Evolutionary conservation across 2,888 invertebrate genomes (phyloP).

Genomic region (Resseliella maxima): DNA sequence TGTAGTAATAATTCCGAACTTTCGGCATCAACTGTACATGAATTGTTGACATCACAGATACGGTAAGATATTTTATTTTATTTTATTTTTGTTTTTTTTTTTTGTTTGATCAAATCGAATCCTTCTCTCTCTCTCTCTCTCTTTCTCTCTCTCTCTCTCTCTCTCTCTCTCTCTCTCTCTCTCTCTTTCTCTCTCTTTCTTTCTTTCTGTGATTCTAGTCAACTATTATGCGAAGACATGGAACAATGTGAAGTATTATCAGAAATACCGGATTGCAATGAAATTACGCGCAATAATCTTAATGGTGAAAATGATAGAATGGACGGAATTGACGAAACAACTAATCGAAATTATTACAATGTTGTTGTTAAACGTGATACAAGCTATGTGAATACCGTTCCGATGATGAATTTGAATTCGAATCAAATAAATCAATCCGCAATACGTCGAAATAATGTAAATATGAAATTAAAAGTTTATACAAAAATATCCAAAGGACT

Average conservation of each 20-base stretch:
- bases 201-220: too few relatives aligned
- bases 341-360: conserved; percentile 59
- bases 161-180: too few relatives aligned
- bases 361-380: conserved; percentile 60
- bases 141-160: too few relatives aligned
- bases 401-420: too few relatives aligned
- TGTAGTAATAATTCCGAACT: conserved; percentile 65
- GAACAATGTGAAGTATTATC: conserved; percentile 61
- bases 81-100: conserved; percentile 26
- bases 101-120: too few relatives aligned
- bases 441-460: conserved; percentile 57
- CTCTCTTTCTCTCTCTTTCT: too few relatives aligned
- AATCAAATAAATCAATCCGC: too few relatives aligned
- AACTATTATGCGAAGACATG: conserved; percentile 60
- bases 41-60: conserved; percentile 26
- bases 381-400: neutral
- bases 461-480: conserved; percentile 60
- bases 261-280: conserved; percentile 59
- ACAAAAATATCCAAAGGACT: conserved; percentile 61
- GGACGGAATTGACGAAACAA: conserved; percentile 9
- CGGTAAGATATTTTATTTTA: conserved; percentile 1
- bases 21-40: neutral
- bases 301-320: neutral
- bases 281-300: neutral
- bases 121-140: too few relatives aligned